These are phyloP conservation scores for Rhinopomastus cyanomelas DNA, from an alignment of 2,113 vertebrate species.

Conservation along the genomic window DNA sequence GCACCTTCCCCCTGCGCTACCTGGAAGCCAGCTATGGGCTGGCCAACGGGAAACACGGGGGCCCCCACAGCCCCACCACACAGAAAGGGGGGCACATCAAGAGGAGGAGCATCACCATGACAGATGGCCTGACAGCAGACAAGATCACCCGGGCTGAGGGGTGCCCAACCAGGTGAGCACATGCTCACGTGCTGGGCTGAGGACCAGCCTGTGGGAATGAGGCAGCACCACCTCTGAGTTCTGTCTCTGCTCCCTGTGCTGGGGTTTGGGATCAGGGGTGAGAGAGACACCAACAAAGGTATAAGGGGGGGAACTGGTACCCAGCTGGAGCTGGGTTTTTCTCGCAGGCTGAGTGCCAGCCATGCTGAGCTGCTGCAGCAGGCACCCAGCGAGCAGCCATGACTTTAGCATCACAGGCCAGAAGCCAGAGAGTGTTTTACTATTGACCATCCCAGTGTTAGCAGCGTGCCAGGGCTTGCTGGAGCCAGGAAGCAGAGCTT, in stretches of 20 bases:
- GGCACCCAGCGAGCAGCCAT: neutral
- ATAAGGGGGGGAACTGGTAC: neutral
- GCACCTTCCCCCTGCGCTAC: slow-evolving; percentile 94
- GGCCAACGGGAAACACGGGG: slow-evolving; percentile 80
- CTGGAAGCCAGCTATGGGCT: slow-evolving; percentile 95
- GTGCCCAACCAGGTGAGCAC: slow-evolving; percentile 85
- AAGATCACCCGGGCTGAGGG: slow-evolving; percentile 85
- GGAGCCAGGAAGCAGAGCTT: neutral
- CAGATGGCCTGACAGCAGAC: slow-evolving; percentile 89
- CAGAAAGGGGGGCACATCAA: slow-evolving; percentile 94
- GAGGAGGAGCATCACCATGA: slow-evolving; percentile 95
- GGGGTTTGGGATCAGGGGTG: neutral
- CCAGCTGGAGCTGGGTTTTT: neutral
- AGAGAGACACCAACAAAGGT: neutral
- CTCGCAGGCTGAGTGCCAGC: neutral
- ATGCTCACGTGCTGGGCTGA: neutral
- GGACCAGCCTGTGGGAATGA: neutral
- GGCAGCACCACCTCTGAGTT: neutral
- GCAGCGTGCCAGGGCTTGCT: neutral
- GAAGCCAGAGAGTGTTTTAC: slow-evolving; percentile 32
- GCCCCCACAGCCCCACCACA: slow-evolving; percentile 81
- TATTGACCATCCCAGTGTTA: neutral
- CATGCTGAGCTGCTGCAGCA: neutral
- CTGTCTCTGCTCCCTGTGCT: neutral
- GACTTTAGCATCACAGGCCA: neutral